These are phyloP conservation scores for Camponotus vicinus DNA, from an alignment of 1,140 invertebrate species.

Conservation along the genomic window DNA sequence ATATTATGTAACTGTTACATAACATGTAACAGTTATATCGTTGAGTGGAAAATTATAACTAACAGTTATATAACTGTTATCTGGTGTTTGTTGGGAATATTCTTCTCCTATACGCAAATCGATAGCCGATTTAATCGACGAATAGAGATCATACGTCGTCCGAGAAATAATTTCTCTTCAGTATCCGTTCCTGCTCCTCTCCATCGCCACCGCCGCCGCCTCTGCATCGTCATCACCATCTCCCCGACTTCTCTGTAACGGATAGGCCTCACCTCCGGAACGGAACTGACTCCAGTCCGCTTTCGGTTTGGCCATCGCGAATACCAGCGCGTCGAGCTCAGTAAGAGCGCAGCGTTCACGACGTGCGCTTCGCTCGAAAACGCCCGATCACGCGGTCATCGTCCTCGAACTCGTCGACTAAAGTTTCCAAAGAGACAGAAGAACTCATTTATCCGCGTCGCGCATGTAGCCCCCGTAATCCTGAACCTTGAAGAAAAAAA, in stretches of 20 bases:
- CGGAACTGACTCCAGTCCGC: conserved; percentile 75
- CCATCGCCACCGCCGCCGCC: conserved; percentile 69
- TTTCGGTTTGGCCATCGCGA: conserved; percentile 74
- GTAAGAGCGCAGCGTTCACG: conserved; percentile 65
- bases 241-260: conserved; percentile 75
- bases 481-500: not conserved
- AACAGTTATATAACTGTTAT: too few relatives aligned
- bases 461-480: too few relatives aligned
- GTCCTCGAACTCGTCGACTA: conserved; percentile 7
- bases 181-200: conserved; percentile 68
- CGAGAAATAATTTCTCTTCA: conserved; percentile 45
- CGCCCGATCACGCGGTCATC: conserved; percentile 38
- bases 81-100: not conserved
- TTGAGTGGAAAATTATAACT: too few relatives aligned
- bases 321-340: conserved; percentile 63
- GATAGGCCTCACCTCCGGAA: conserved; percentile 77
- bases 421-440: conserved; percentile 9
- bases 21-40: too few relatives aligned
- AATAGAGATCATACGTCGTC: not conserved
- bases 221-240: conserved; percentile 76
- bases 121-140: conserved; percentile 31
- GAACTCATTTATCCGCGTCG: not conserved
- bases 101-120: not conserved
- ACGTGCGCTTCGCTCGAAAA: conserved; percentile 66
- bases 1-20: too few relatives aligned